Evolutionary conservation across 2,888 invertebrate genomes (phyloP).

Genomic region (Spodoptera exigua): DNA sequence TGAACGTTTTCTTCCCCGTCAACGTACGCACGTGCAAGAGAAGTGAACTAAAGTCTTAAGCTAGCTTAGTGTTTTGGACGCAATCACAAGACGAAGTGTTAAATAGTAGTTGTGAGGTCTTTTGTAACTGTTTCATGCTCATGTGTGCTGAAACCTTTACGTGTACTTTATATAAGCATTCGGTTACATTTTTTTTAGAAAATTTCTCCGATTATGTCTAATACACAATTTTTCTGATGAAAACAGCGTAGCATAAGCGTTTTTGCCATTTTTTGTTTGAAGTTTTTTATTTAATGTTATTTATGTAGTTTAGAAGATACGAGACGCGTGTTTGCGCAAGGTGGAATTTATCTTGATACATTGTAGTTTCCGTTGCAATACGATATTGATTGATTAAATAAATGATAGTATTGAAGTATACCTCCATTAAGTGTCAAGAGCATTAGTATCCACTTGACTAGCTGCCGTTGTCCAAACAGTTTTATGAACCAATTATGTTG

Average conservation of each 20-base stretch:
- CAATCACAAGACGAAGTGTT: conserved; percentile 61
- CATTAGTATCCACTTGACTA: conserved; percentile 28
- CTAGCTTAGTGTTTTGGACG: conserved; percentile 63
- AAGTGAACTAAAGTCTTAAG: conserved; percentile 80
- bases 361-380: conserved; percentile 27
- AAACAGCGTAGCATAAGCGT: conserved; percentile 21
- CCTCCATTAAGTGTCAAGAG: conserved; percentile 28
- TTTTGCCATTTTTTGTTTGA: conserved; percentile 31
- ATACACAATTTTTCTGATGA: conserved; percentile 17
- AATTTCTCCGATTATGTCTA: conserved; percentile 37
- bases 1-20: conserved; percentile 97
- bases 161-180: conserved; percentile 60
- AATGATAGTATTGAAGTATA: conserved; percentile 28
- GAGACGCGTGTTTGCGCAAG: conserved; percentile 28
- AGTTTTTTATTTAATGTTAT: conserved; percentile 47
- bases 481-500: conserved; percentile 25
- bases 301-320: conserved; percentile 36
- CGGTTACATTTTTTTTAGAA: conserved; percentile 52
- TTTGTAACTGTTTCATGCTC: conserved; percentile 60
- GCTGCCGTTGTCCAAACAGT: conserved; percentile 24
- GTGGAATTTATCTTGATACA: conserved; percentile 21
- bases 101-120: conserved; percentile 63
- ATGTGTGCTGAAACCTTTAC: conserved; percentile 59
- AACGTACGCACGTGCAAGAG: conserved; percentile 95
- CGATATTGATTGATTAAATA: conserved; percentile 33